Evolutionary conservation across 2,113 vertebrate genomes (phyloP), one percentile per base, ranked within the genome.

Genomic region (Bucco capensis): DNA sequence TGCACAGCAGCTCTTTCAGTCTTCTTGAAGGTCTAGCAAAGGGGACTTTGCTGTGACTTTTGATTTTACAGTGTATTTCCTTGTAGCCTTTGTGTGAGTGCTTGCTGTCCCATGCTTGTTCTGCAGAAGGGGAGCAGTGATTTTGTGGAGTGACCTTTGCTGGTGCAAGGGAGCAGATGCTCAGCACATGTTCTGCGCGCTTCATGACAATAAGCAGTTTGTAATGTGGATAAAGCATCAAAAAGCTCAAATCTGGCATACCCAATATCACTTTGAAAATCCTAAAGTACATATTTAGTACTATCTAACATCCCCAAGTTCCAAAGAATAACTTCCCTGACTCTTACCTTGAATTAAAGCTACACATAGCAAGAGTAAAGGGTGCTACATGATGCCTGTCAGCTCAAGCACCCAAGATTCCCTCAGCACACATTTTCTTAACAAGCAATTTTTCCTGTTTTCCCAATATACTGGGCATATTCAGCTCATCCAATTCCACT

Each of bases 111-210:
- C 47, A 19, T 12, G 9, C 16, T n/a, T 37, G 54, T 17, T n/a
- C 72, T 72, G 62, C 15, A 72, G 53, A 67, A 51, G 12, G 42
- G 27, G 42, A 57, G 11, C 28, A 37, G 61, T 1, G 7, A 58
- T 69, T 73, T 47, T 44, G 53, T 17, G 17, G n/a, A 19, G 64
- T 18, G 46, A 33, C 28, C 21, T 73, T 89, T 61, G 14, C 70
- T 10, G 3, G 12, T 14, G 21, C 64, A 82, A 60, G 33, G 8
- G 7, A 69, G 10, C 1, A 7, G 33, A 51, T 40, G 37, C 18
- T n/a, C 79, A 70, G 15, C 2, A 0, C 10, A 14, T 9, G 8
- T 12, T 73, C 50, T 50, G 16, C 38, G 28, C 0, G 0, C 4
- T 83, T 74, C 18, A 14, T 35, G 35, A 86, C 38, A 89, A 60